Conservation (phyloP, 2,888 invertebrate genomes). For the Cataglyphis cursor region DNA sequence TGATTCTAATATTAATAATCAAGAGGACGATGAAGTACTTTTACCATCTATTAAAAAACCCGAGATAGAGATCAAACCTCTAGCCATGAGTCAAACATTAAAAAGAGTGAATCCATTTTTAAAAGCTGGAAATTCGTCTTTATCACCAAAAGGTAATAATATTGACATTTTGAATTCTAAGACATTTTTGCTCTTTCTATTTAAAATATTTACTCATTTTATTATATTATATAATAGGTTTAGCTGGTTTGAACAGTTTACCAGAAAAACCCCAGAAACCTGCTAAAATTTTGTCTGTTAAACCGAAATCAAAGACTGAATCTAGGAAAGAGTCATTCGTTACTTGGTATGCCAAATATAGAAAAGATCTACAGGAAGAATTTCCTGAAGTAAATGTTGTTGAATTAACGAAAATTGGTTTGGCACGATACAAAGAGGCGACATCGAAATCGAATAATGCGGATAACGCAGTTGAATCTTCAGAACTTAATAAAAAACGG, state of each 20-base stretch:
- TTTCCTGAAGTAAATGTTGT: conserved; percentile 88
- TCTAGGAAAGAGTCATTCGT: conserved; percentile 88
- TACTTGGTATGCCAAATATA: conserved; percentile 89
- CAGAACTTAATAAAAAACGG: conserved; percentile 78
- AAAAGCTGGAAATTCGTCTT: conserved; percentile 84
- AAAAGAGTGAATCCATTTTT: conserved; percentile 87
- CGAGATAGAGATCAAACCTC: conserved; percentile 82
- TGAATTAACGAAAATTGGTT: conserved; percentile 89
- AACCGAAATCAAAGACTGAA: conserved; percentile 74
- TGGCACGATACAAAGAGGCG: conserved; percentile 87
- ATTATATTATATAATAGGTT: conserved; percentile 63
- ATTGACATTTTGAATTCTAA: background rate
- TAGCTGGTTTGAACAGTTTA: conserved; percentile 76
- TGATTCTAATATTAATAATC: conserved; percentile 60
- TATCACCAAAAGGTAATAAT: conserved; percentile 62
- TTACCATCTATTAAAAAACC: conserved; percentile 71
- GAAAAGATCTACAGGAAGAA: conserved; percentile 88
- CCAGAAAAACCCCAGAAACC: conserved; percentile 79
- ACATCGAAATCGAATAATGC: conserved; percentile 36
- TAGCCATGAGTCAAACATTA: conserved; percentile 74
- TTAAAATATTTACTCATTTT: conserved; percentile 14
- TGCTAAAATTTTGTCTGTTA: conserved; percentile 64
- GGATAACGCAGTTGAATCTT: conserved; percentile 50
- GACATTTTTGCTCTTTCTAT: background rate
- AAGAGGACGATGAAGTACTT: conserved; percentile 70